Percentiles rank a stretch among this genome's conserved stretches.
phyloP scores from a whole-genome alignment of 2,888 invertebrate genomes.

The Ormyrus pomaceus region DNA sequence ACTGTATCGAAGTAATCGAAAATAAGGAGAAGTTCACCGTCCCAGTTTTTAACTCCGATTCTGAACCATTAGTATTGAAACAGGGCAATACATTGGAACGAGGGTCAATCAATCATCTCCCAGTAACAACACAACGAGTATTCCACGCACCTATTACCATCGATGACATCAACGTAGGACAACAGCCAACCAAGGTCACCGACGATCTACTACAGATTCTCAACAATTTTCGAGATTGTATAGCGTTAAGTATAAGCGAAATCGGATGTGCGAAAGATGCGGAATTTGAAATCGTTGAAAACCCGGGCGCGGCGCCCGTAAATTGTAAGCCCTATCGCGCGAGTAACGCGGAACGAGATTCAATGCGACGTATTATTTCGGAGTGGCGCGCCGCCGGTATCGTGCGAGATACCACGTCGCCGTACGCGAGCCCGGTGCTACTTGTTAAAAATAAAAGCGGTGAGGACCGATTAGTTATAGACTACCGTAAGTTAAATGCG shows the following conservation, averaged over 20 bases:
- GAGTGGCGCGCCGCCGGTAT: slow-evolving; percentile 9
- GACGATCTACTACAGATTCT: not conserved
- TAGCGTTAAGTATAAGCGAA: slow-evolving; percentile 59
- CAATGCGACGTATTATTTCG: not conserved
- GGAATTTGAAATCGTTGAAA: not conserved
- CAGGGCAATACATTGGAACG: slow-evolving; percentile 18
- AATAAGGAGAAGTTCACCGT: too few relatives aligned
- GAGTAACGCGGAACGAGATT: not conserved
- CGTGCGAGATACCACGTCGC: slow-evolving; percentile 34
- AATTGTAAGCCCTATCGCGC: not conserved
- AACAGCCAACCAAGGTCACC: not conserved
- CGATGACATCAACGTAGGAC: not conserved
- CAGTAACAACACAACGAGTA: too few relatives aligned
- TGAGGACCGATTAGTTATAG: slow-evolving; percentile 33
- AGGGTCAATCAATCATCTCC: slow-evolving; percentile 26
- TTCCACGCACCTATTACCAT: not conserved
- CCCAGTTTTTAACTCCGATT: too few relatives aligned
- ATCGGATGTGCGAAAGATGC: not conserved
- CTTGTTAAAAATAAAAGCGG: slow-evolving; percentile 46
- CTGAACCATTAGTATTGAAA: too few relatives aligned
- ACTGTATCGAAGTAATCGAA: too few relatives aligned
- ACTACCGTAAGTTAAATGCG: slow-evolving; percentile 30
- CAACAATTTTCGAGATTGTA: slow-evolving; percentile 59
- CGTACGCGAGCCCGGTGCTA: slow-evolving; percentile 47
- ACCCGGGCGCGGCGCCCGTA: not conserved